These are phyloP conservation scores for Adela reaumurella DNA, from an alignment of 2,888 invertebrate genomes.

Conservation along the genomic window DNA sequence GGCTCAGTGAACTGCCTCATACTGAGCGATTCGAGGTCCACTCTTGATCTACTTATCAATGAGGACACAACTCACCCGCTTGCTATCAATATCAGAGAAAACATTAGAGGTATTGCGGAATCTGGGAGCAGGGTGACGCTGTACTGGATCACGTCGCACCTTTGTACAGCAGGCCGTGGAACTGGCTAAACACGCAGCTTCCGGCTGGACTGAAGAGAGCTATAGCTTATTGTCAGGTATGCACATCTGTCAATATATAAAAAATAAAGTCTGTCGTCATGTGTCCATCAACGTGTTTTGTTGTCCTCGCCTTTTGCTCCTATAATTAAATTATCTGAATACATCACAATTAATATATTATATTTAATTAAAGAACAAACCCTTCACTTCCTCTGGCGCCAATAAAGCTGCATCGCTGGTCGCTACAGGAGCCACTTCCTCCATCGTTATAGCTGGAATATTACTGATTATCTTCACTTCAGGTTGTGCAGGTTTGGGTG, in stretches of 20 bases:
- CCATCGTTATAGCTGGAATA: conserved; percentile 86
- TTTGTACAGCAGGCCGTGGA: neutral
- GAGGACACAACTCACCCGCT: no score
- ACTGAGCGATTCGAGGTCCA: no score
- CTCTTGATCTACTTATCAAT: no score
- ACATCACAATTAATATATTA: neutral
- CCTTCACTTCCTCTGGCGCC: conserved; percentile 89
- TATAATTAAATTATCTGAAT: no score
- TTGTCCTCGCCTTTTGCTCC: no score
- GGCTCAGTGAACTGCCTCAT: no score
- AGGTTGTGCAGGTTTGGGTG: conserved; percentile 80
- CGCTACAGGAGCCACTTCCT: conserved; percentile 93
- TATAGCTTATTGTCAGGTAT: neutral
- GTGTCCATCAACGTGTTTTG: no score
- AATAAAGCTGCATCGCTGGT: conserved; percentile 78
- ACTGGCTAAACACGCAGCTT: neutral
- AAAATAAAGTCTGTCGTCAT: neutral
- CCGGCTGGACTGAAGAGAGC: neutral
- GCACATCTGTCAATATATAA: no score
- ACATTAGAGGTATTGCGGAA: no score
- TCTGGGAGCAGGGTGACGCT: no score
- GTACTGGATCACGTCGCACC: no score
- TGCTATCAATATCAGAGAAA: no score
- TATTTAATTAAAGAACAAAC: conserved; percentile 27
- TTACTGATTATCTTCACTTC: conserved; percentile 90